Evolutionary conservation across 2,797 vertebrate genomes (phyloP).

Genomic region (Naso thynnoides): DNA sequence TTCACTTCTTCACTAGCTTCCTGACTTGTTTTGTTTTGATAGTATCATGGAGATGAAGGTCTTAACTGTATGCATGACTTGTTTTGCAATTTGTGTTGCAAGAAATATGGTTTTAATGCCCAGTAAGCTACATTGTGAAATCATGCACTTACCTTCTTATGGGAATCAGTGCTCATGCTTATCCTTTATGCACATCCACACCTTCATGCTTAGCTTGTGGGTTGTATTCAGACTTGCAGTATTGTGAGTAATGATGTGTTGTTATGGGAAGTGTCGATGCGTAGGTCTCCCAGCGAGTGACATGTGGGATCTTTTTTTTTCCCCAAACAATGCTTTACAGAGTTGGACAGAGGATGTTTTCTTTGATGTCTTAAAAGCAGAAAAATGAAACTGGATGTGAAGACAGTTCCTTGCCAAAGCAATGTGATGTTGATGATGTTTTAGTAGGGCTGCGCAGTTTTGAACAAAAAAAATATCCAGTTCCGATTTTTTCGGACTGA

Average conservation of each 20-base stretch:
- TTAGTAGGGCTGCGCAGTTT: too few relatives aligned
- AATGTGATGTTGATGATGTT: not conserved
- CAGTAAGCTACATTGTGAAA: constrained; percentile 40
- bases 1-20: not conserved
- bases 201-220: constrained; percentile 20
- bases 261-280: constrained; percentile 18
- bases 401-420: not conserved
- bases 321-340: not conserved
- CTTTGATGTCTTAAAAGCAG: not conserved
- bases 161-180: constrained; percentile 47
- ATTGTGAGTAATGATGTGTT: constrained; percentile 31
- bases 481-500: too few relatives aligned
- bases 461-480: too few relatives aligned
- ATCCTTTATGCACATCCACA: constrained; percentile 40
- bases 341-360: not conserved
- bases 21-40: not conserved
- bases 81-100: constrained; percentile 9
- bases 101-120: not conserved
- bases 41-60: not conserved
- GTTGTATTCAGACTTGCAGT: not conserved
- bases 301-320: not conserved
- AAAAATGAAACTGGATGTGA: not conserved
- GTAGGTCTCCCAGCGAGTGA: not conserved
- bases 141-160: constrained; percentile 32
- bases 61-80: not conserved